A percentile compares a stretch with the other conserved stretches of the same genome.
Conservation (phyloP, 2,888 invertebrate genomes). For the Heliconius ismenius region DNA sequence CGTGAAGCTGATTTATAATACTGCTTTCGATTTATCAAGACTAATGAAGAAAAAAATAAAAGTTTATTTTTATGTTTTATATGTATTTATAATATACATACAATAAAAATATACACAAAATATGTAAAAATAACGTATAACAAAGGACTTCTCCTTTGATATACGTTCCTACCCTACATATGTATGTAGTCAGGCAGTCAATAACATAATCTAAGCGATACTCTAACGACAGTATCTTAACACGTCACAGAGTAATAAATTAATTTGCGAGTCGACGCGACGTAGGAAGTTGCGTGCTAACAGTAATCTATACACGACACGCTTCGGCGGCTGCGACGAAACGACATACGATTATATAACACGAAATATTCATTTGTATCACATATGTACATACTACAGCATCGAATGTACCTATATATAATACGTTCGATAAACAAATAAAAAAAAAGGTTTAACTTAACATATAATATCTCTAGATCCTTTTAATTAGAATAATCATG, state of each 20-base stretch:
- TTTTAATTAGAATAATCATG: not conserved
- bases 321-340: not conserved
- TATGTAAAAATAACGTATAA: too few relatives aligned
- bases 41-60: too few relatives aligned
- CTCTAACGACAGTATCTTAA: conserved; percentile 21
- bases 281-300: conserved; percentile 24
- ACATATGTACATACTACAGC: not conserved
- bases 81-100: too few relatives aligned
- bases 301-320: conserved; percentile 16
- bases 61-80: too few relatives aligned
- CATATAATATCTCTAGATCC: not conserved
- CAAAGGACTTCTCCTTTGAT: too few relatives aligned
- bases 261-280: conserved; percentile 15
- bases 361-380: conserved; percentile 4
- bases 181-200: too few relatives aligned
- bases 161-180: too few relatives aligned
- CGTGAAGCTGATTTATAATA: too few relatives aligned
- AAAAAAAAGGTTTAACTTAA: too few relatives aligned
- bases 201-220: not conserved
- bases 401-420: not conserved
- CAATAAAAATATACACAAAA: too few relatives aligned
- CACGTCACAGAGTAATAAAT: conserved; percentile 19
- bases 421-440: too few relatives aligned
- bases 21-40: too few relatives aligned
- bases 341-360: not conserved